Evolutionary conservation across 2,797 vertebrate genomes (phyloP), one percentile per base, ranked within the genome.

Genomic region (Silurus lanzhouensis): DNA sequence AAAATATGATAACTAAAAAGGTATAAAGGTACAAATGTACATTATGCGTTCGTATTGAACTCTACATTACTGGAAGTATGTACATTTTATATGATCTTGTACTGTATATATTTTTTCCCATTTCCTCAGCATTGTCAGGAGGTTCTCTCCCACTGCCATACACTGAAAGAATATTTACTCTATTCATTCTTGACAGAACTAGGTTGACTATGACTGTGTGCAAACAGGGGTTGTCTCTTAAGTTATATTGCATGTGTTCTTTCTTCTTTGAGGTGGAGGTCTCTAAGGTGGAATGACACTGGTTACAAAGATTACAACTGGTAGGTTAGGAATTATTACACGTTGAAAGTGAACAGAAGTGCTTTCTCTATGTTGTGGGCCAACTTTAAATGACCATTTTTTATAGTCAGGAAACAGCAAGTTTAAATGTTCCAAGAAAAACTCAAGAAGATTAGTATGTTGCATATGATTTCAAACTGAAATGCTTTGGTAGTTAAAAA

Each of bases 151-250:
- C 52, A 31, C 15, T 58, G 17, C 27, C 4, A 77, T 31, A 60
- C 55, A 77, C 52, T 77, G 17, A 55, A 46, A 10, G 12, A 15
- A 52, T 74, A 60, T 58, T 58, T 57, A 27, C 25, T 58, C 4
- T 77, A 20, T 58, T 77, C 27, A 55, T 77, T 31, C 17, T 58
- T 77, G 25, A 58, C 52, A 77, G 25, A 76, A 58, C 75, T 60
- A 58, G 27, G 55, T 63, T 63, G 76, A 38, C 20, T 46, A 10
- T 79, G 58, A 20, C 8, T 79, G n/a, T 60, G 76, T 77, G 15
- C 55, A 38, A 12, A 12, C 55, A 60, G 9, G 55, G 15, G 58
- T 77, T 60, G 31, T 25, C 10, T 79, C 27, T 79, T 20, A 46
- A n/a, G 31, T 15, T n/a, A n/a, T 63, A 20, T 20, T 12, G 12